Percentiles rank a stretch among this genome's conserved stretches.
Conservation (phyloP, 1,140 invertebrate genomes). For the Formica selysi region DNA sequence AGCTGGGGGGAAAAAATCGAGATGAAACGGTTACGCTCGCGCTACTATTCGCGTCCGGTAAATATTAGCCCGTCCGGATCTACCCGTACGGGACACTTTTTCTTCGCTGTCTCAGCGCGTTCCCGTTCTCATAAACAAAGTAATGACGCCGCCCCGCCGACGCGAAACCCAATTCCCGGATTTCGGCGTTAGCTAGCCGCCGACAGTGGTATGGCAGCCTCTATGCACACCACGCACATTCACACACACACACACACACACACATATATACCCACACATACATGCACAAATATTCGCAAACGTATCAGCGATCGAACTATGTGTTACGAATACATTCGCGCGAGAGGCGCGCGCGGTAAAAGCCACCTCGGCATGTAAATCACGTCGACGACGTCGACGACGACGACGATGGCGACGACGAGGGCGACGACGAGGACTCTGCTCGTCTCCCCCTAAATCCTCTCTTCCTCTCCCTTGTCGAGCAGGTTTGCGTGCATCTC, state of each 20-base stretch:
- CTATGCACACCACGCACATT: background rate
- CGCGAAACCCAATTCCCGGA: constrained; percentile 76
- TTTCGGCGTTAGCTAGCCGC: constrained; percentile 60
- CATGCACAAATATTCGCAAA: too few species aligned
- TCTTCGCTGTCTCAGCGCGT: constrained; percentile 78
- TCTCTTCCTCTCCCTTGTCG: background rate
- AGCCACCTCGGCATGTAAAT: constrained; percentile 74
- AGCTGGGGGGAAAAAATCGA: constrained; percentile 67
- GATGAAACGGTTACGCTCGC: constrained; percentile 48
- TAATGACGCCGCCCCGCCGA: constrained; percentile 75
- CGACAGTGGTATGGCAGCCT: constrained; percentile 47
- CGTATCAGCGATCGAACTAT: background rate
- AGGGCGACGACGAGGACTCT: background rate
- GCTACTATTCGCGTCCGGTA: constrained; percentile 66
- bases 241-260: constrained; percentile 7
- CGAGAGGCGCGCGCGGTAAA: constrained; percentile 60
- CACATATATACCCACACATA: background rate
- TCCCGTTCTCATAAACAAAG: constrained; percentile 81
- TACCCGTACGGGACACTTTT: constrained; percentile 72
- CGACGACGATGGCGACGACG: constrained; percentile 49
- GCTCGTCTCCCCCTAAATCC: constrained; percentile 49
- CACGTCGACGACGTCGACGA: constrained; percentile 66
- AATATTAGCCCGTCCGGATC: constrained; percentile 73
- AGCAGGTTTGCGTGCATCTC: constrained; percentile 15
- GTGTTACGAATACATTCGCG: background rate